Evolutionary conservation across 2,113 vertebrate genomes (phyloP).

Genomic region (Melanerpes aurifrons): DNA sequence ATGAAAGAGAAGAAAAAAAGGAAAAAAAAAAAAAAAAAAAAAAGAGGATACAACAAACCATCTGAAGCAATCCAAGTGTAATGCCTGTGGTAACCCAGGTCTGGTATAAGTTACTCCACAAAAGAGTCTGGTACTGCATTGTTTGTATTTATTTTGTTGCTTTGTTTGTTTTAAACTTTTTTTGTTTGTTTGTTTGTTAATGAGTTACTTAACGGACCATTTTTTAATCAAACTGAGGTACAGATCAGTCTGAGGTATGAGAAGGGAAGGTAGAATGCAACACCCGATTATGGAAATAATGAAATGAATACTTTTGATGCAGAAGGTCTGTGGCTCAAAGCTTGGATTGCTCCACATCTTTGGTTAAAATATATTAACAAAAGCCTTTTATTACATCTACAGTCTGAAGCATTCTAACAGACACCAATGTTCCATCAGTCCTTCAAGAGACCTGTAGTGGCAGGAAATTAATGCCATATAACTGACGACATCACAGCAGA

Average conservation of each 20-base stretch:
- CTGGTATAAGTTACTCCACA: conserved; percentile 73
- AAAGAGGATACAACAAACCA: conserved; percentile 89
- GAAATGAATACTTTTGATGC: conserved; percentile 70
- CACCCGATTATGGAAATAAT: conserved; percentile 71
- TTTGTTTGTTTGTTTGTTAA: not conserved
- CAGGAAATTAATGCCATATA: conserved; percentile 79
- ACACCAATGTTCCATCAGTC: conserved; percentile 77
- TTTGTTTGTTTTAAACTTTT: not conserved
- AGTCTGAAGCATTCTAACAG: conserved; percentile 81
- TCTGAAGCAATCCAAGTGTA: conserved; percentile 88
- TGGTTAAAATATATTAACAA: conserved; percentile 89
- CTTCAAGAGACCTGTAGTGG: conserved; percentile 79
- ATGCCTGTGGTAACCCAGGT: conserved; percentile 71
- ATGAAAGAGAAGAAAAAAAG: conserved; percentile 77
- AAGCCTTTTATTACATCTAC: conserved; percentile 82
- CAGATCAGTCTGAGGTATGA: conserved; percentile 89
- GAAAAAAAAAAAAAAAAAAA: conserved; percentile 80
- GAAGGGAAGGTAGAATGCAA: conserved; percentile 79
- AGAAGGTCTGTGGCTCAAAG: conserved; percentile 76
- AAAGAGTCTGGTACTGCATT: conserved; percentile 64
- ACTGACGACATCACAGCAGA: conserved; percentile 79
- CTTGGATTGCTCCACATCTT: conserved; percentile 90
- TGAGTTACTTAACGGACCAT: conserved; percentile 75
- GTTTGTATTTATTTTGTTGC: not conserved
- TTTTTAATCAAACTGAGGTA: conserved; percentile 87